A percentile compares a stretch with the other conserved stretches of the same genome.
phyloP scores from a whole-genome alignment of 2,888 invertebrate genomes.

The Hydrotaea diabolus region DNA sequence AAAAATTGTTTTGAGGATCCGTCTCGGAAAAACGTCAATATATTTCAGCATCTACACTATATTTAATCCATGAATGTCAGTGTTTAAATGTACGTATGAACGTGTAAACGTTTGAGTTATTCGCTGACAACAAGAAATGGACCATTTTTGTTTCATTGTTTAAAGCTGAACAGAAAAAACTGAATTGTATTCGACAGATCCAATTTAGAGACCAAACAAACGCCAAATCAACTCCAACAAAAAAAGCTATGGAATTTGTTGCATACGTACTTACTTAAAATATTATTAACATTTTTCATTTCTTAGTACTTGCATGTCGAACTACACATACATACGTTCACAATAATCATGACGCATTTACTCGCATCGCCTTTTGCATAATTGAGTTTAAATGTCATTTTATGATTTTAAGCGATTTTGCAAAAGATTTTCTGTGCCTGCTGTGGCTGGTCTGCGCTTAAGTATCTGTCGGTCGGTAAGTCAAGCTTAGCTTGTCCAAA shows the following conservation, averaged over 20 bases:
- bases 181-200: slow-evolving; percentile 11
- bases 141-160: background rate
- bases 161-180: slow-evolving; percentile 5
- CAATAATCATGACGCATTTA: slow-evolving; percentile 22
- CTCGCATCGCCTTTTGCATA: background rate
- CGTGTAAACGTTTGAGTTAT: too few relatives aligned
- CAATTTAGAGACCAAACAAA: slow-evolving; percentile 14
- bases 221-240: slow-evolving; percentile 4
- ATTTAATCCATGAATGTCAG: too few relatives aligned
- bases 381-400: slow-evolving; percentile 40
- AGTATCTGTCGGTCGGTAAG: background rate
- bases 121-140: background rate
- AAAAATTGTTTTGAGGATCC: too few relatives aligned
- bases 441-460: background rate
- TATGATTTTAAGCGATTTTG: slow-evolving; percentile 7
- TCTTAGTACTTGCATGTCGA: slow-evolving; percentile 9
- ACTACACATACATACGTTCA: background rate
- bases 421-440: background rate
- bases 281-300: slow-evolving; percentile 25
- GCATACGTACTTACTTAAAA: background rate
- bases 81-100: background rate
- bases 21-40: too few relatives aligned
- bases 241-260: background rate
- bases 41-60: too few relatives aligned
- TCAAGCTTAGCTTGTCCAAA: slow-evolving; percentile 10